Percentiles rank a stretch among this genome's conserved stretches.
phyloP scores from a whole-genome alignment of 2,888 invertebrate genomes.

The Cheilosia variabilis region DNA sequence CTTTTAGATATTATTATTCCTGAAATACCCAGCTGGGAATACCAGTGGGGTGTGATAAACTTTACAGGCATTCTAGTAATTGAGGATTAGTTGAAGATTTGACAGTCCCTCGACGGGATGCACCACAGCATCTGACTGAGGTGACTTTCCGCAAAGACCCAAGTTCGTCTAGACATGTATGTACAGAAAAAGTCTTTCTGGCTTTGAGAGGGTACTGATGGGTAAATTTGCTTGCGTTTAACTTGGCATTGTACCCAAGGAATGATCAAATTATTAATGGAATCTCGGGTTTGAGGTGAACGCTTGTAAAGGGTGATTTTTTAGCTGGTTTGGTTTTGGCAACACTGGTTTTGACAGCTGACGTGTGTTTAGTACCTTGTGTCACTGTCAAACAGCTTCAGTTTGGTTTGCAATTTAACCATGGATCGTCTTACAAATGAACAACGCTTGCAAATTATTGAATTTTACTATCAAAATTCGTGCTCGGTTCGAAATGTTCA shows the following conservation, averaged over 20 bases:
- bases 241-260: conserved; percentile 6
- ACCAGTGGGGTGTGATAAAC: conserved; percentile 10
- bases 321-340: too few relatives aligned
- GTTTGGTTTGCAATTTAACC: too few relatives aligned
- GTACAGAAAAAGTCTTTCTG: background rate
- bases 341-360: too few relatives aligned
- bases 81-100: conserved; percentile 47
- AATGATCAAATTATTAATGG: conserved; percentile 31
- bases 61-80: conserved; percentile 51
- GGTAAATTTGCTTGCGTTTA: background rate
- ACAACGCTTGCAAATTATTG: too few relatives aligned
- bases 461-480: too few relatives aligned
- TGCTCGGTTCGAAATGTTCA: too few relatives aligned
- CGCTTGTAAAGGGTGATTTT: too few relatives aligned
- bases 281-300: conserved; percentile 22
- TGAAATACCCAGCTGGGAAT: conserved; percentile 29
- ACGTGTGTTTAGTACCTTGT: too few relatives aligned
- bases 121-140: conserved; percentile 24
- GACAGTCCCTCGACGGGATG: conserved; percentile 24
- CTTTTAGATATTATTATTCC: conserved; percentile 51
- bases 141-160: conserved; percentile 8
- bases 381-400: too few relatives aligned
- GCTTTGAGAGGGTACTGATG: background rate
- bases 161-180: conserved; percentile 27
- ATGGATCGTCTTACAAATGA: too few relatives aligned